Conservation (phyloP, 2,797 vertebrate species). For the Anolis apletophallus region DNA sequence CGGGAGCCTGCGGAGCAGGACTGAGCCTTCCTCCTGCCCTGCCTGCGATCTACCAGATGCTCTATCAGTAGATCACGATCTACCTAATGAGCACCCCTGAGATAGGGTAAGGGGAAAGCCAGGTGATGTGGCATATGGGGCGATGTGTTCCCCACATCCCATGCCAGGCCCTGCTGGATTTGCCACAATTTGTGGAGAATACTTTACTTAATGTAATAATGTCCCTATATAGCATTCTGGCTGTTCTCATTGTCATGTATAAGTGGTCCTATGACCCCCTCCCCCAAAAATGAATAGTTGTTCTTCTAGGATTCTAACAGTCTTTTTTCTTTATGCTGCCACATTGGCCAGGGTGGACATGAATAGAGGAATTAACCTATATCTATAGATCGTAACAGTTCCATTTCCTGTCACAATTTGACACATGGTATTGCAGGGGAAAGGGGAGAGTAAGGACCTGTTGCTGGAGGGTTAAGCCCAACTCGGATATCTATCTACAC, state of each 20-base stretch:
- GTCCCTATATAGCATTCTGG: neutral
- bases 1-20: no score
- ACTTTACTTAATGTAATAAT: no score
- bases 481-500: no score
- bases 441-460: neutral
- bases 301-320: neutral
- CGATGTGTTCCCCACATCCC: no score
- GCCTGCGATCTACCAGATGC: no score
- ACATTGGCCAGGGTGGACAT: neutral
- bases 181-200: no score
- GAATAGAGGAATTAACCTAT: neutral
- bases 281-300: neutral
- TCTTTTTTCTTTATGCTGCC: neutral
- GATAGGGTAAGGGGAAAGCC: no score
- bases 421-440: neutral
- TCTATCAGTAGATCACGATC: no score
- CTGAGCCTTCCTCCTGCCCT: no score
- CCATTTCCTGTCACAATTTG: neutral
- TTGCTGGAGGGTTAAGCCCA: neutral
- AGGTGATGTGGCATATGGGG: no score
- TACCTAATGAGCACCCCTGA: no score
- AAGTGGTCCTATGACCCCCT: neutral
- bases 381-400: neutral
- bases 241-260: neutral
- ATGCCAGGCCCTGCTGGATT: no score